phyloP scores from a whole-genome alignment of 2,888 invertebrate species.

The Megaustenia siamemsis region DNA sequence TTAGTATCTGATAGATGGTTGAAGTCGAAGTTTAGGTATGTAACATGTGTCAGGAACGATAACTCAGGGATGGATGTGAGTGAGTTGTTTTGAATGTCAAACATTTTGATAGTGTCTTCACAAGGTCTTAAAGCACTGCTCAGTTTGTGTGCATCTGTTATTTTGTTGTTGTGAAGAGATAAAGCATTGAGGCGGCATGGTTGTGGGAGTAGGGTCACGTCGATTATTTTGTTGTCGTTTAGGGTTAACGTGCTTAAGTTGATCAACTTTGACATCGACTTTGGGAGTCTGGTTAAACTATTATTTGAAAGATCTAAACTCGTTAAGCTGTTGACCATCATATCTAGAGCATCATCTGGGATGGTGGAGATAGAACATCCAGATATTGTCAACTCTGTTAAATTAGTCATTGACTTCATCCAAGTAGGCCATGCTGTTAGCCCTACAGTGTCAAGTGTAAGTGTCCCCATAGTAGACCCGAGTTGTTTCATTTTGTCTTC shows the following conservation, averaged over 20 bases:
- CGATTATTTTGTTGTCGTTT: not conserved
- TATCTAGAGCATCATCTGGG: not conserved
- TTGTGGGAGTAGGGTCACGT: not conserved
- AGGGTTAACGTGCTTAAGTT: not conserved
- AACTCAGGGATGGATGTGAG: not conserved
- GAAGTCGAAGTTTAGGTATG: not conserved
- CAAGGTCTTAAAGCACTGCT: not conserved
- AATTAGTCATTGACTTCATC: not conserved
- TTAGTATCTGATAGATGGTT: not conserved
- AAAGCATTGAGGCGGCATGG: not conserved
- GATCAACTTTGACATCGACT: not conserved
- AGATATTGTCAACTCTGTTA: not conserved
- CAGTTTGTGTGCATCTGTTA: not conserved
- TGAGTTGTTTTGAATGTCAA: not conserved
- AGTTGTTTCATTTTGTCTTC: not conserved
- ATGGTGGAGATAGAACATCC: not conserved
- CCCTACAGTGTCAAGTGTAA: not conserved
- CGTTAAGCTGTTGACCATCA: not conserved
- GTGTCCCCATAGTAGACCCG: not conserved
- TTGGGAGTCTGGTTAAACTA: not conserved
- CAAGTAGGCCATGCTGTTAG: slow-evolving; percentile 7
- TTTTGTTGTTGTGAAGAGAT: not conserved
- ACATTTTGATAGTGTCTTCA: not conserved
- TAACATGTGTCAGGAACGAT: not conserved
- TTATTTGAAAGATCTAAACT: not conserved